Evolutionary conservation across 1,140 invertebrate species (phyloP), one percentile per base, ranked within the genome.

Genomic region (Batillaria attramentaria): DNA sequence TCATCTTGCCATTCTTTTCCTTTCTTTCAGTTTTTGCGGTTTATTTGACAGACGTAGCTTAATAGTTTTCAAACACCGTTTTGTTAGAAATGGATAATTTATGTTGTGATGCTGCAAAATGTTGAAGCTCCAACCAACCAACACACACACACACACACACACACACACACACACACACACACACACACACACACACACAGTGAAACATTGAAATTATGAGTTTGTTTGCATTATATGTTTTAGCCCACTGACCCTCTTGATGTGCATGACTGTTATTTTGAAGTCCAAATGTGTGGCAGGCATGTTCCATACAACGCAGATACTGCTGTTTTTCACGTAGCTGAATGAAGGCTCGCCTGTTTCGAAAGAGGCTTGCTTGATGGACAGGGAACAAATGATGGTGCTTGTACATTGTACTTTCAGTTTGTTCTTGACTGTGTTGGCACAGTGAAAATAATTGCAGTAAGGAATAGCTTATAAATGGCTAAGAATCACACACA

Each of bases 141-240:
- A 72, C 69, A 72, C 70, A 72, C 20, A 42, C 69, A 43, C 69
- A 72, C n/a, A 42, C 69, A 72, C 69, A 42, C 41, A 24, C 69
- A 43, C n/a, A 3, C 69, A 42, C 37, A 39, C 35, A n/a, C 69
- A 39, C 33, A 2, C 2, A 16, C 13, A 70, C 68, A 62, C 6
- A 8, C 6, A 8, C 57, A 16, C 57, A 62, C 57, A 62, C 57
- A 62, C 57, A 62, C 57, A 62, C 28, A 62, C 57, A 62, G 8
- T 62, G 20, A 10, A 18, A 62, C 57, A 62, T 6, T n/a, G 24
- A n/a, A 5, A 20, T 28, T 6, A 13, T 4, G 8, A 60, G 5
- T 60, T 60, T 60, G 57, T 60, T 60, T 20, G 5, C 31, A n/a
- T 24, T n/a, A n/a, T 8, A n/a, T 28, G 24, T 24, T 60, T 28